Conservation (phyloP, 2,888 invertebrate species). For the Sinohyriopsis cumingii region DNA sequence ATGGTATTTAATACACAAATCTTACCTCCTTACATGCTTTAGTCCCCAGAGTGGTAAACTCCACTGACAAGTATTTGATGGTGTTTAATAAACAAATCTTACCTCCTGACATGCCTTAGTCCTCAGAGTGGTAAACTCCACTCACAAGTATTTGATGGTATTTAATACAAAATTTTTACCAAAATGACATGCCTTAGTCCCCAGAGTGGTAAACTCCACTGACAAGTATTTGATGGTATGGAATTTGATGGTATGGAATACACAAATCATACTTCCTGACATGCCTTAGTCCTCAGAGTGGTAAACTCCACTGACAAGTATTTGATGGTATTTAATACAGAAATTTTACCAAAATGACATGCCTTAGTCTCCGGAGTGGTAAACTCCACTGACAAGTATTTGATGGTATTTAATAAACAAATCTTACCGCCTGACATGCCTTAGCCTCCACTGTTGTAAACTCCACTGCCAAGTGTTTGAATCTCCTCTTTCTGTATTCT, state of each 20-base stretch:
- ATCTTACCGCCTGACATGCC: too few relatives aligned
- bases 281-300: too few relatives aligned
- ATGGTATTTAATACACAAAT: slow-evolving; percentile 8
- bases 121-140: background rate
- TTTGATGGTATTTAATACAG: slow-evolving; percentile 32
- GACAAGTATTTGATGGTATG: too few relatives aligned
- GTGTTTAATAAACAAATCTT: too few relatives aligned
- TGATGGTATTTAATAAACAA: slow-evolving; percentile 31
- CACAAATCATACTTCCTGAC: too few relatives aligned
- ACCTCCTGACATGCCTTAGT: too few relatives aligned
- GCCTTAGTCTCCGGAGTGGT: too few relatives aligned
- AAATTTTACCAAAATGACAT: too few relatives aligned
- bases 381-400: slow-evolving; percentile 28
- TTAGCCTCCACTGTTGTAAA: slow-evolving; percentile 22
- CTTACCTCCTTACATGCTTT: too few relatives aligned
- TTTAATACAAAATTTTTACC: too few relatives aligned
- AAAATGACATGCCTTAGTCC: background rate
- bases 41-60: too few relatives aligned
- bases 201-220: background rate
- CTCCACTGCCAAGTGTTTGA: slow-evolving; percentile 24
- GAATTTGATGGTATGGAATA: too few relatives aligned
- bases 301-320: slow-evolving; percentile 27
- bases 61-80: slow-evolving; percentile 30
- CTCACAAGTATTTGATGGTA: background rate
- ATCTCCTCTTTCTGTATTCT: slow-evolving; percentile 46